phyloP scores from a whole-genome alignment of 2,797 vertebrate species.

The Micrastur ruficollis region DNA sequence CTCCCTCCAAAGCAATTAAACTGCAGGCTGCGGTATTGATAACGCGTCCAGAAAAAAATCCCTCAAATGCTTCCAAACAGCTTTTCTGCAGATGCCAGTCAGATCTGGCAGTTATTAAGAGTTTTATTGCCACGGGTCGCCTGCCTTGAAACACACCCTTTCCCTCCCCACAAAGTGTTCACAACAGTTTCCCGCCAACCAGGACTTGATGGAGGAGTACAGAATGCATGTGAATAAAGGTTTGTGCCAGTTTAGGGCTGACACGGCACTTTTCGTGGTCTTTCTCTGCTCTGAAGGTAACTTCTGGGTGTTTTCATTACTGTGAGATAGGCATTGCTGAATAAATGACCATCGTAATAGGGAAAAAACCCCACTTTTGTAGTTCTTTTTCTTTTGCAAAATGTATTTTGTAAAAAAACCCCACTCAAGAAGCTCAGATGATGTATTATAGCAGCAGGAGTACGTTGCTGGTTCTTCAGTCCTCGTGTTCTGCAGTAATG shows the following conservation, averaged over 20 bases:
- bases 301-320: neutral
- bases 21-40: neutral
- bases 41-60: neutral
- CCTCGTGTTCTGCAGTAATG: neutral
- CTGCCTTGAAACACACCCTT: neutral
- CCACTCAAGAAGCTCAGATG: neutral
- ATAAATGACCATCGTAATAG: neutral
- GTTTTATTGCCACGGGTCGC: neutral
- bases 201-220: neutral
- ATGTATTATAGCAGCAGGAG: neutral
- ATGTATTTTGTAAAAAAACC: neutral
- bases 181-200: neutral
- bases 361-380: accelerated
- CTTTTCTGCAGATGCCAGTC: neutral
- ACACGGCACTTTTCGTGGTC: neutral
- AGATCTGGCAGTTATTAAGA: slow-evolving; percentile 5
- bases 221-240: neutral
- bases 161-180: neutral
- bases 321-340: neutral
- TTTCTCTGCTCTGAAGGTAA: neutral
- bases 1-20: slow-evolving; percentile 47
- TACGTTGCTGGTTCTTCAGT: neutral
- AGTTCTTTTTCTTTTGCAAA: neutral
- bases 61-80: neutral
- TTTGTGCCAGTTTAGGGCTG: neutral